Evolutionary conservation across 2,888 invertebrate genomes (phyloP).

Genomic region (Trissonchulus sp.): DNA sequence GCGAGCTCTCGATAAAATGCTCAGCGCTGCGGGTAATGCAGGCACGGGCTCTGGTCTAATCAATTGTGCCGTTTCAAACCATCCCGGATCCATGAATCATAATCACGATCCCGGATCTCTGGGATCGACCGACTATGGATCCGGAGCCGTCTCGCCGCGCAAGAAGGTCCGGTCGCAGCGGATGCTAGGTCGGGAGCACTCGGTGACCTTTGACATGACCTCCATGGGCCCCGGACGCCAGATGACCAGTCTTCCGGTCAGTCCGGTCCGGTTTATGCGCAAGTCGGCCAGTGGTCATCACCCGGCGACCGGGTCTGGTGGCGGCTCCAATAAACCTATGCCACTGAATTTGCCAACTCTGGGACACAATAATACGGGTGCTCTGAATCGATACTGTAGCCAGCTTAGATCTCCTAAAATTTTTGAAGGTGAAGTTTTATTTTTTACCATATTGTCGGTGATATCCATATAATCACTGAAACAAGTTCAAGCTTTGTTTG

Average conservation of each 20-base stretch:
- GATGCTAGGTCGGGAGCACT: neutral
- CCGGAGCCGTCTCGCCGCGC: neutral
- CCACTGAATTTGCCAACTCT: slow-evolving; percentile 11
- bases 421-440: neutral
- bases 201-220: neutral
- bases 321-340: neutral
- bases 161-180: neutral
- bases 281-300: neutral
- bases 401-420: slow-evolving; percentile 56
- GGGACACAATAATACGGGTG: neutral
- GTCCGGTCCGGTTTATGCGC: slow-evolving; percentile 23
- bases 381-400: slow-evolving; percentile 55
- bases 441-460: no score
- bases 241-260: slow-evolving; percentile 9
- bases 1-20: no score
- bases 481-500: no score
- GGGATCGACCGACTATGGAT: neutral
- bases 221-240: neutral
- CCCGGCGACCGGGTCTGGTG: slow-evolving; percentile 15
- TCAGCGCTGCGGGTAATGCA: neutral
- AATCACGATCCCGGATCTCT: no score
- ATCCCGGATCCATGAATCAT: no score
- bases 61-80: neutral
- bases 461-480: no score
- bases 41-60: neutral